Conservation (phyloP, 2,113 vertebrate species). For the Grus americana region DNA sequence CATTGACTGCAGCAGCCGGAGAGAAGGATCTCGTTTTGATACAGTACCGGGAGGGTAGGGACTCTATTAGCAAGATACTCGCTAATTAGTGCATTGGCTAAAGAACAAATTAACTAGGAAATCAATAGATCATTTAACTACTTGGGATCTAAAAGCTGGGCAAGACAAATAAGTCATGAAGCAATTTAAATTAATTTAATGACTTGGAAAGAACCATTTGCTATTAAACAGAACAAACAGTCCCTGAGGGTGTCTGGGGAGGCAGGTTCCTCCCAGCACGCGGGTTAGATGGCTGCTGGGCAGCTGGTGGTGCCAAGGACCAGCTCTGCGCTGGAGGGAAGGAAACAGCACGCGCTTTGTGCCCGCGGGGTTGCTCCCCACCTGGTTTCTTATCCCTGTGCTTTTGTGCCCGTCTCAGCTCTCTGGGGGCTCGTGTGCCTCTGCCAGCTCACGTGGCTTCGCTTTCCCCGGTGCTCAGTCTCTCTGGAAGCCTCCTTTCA, state of each 20-base stretch:
- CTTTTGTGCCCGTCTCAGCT: background rate
- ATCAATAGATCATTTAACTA: background rate
- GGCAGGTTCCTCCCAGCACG: background rate
- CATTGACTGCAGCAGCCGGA: background rate
- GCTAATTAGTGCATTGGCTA: background rate
- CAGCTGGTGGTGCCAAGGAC: background rate
- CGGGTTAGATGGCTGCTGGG: background rate
- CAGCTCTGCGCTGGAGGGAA: background rate
- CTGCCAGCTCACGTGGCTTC: accelerated
- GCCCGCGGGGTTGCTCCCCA: background rate
- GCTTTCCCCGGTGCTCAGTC: background rate
- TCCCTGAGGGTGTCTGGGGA: background rate
- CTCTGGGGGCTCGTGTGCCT: background rate
- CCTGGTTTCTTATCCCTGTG: background rate
- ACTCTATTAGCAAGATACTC: background rate
- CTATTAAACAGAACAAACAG: background rate
- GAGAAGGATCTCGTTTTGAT: background rate
- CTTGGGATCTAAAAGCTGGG: background rate
- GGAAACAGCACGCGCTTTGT: background rate
- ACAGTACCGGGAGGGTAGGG: background rate
- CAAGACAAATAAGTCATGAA: background rate
- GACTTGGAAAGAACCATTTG: background rate
- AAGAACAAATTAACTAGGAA: background rate
- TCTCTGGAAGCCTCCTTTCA: background rate
- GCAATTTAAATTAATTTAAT: background rate